Evolutionary conservation across 2,888 invertebrate species (phyloP), one percentile per base, ranked within the genome.

Genomic region (Chalcis sispes): DNA sequence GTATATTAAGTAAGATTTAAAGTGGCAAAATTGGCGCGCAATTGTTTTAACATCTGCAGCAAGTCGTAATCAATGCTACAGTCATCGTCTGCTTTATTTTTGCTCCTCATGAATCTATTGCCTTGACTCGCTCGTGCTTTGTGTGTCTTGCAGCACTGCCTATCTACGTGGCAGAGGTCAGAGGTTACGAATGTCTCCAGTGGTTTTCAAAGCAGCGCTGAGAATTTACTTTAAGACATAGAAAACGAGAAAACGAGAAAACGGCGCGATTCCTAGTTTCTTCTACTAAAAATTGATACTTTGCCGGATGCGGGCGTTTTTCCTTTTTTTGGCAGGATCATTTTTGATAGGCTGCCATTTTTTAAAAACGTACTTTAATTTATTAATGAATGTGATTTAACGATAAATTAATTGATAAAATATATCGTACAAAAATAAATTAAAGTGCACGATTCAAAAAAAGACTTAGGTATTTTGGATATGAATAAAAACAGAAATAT

Each of bases 271-370:
- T 29, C 4, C 18, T 27, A 25, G 15, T n/a, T 25, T 1, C n/a
- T 1, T 15, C n/a, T 20, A 15, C 5, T 18, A 36, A 13, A 20
- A 15, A 46, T 20, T 7, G 48, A 20, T 36, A 10, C 29, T 66
- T 20, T 66, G 25, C 42, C 54, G 59, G 67, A 74, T 67, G 36
- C 61, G 67, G 67, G 61, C 67, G 67, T 74, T 61, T 67, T 61
- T 54, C 50, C 7, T 23, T 62, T 62, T 42, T 42, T 13, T 13
- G 8, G 48, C 29, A n/a, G 20, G 48, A 20, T 18, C 18, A 3
- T 48, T 48, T 3, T 18, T 5, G 2, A 5, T 2, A 13, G 42
- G 7, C 15, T 42, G 15, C 7, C 7, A 42, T 15, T 5, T 15
- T 42, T 13, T 42, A 42, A 42, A 42, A 42, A 2, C 15, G 7